A percentile compares a stretch with the other conserved stretches of the same genome.
Evolutionary conservation across 2,797 vertebrate genomes (phyloP).

Genomic region (Petrocephalus sullivani): DNA sequence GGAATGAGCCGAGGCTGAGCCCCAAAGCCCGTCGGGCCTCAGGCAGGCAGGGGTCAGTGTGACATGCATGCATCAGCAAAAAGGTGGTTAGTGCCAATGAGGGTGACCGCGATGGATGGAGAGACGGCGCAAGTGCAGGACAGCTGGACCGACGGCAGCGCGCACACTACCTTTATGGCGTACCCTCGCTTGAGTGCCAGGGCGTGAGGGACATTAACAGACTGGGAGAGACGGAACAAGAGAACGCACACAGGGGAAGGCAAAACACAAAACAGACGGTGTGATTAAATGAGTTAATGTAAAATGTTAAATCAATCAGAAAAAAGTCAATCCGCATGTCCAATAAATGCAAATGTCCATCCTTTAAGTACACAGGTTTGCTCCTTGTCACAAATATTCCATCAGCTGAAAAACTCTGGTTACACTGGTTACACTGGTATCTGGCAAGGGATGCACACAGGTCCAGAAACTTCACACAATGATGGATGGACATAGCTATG

Average conservation of each 20-base stretch:
- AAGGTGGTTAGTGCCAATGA: conserved; percentile 62
- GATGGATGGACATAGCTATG: background rate
- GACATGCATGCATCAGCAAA: conserved; percentile 53
- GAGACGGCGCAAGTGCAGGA: conserved; percentile 61
- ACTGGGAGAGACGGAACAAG: conserved; percentile 72
- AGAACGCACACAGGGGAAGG: conserved; percentile 51
- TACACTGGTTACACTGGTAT: background rate
- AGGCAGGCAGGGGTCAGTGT: background rate
- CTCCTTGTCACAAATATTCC: background rate
- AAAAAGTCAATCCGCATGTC: conserved; percentile 52
- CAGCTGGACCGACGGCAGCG: conserved; percentile 55
- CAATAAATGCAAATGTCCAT: conserved; percentile 28
- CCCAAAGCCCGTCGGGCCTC: background rate
- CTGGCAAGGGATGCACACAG: background rate
- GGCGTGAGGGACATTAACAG: conserved; percentile 93
- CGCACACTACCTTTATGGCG: conserved; percentile 91
- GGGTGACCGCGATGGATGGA: conserved; percentile 36
- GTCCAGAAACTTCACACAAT: background rate
- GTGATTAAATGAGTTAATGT: conserved; percentile 68
- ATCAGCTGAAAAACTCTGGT: background rate
- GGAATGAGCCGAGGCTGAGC: background rate
- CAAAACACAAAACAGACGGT: conserved; percentile 73
- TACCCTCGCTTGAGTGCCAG: conserved; percentile 97
- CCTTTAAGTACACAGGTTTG: conserved; percentile 31
- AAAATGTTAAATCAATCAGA: conserved; percentile 54